Evolutionary conservation across 2,888 invertebrate genomes (phyloP).

Genomic region (Athrips mouffetella): DNA sequence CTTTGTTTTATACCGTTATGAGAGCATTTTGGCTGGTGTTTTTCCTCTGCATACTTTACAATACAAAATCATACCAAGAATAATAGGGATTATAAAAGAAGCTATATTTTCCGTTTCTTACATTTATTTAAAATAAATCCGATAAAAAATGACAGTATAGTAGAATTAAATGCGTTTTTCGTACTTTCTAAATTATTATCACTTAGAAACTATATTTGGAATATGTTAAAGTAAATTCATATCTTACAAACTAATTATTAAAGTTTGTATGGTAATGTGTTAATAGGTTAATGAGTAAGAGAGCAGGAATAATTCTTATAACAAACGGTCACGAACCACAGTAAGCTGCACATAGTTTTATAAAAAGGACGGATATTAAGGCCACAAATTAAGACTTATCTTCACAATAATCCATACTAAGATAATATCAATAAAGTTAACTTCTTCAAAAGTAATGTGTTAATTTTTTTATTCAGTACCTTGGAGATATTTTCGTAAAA

Average conservation of each 20-base stretch:
- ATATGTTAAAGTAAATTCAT: constrained; percentile 17
- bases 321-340: constrained; percentile 16
- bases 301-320: constrained; percentile 7
- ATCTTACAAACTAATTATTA: too few relatives aligned
- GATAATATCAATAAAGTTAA: too few relatives aligned
- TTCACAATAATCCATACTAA: too few relatives aligned
- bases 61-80: too few relatives aligned
- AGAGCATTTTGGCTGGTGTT: too few relatives aligned
- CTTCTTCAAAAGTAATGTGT: too few relatives aligned
- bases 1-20: too few relatives aligned
- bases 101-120: background rate
- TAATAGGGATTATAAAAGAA: too few relatives aligned
- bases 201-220: constrained; percentile 24
- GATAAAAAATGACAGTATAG: constrained; percentile 23
- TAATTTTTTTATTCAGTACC: too few relatives aligned
- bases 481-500: too few relatives aligned
- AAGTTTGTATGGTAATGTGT: constrained; percentile 9
- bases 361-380: constrained; percentile 22
- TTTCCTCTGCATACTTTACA: too few relatives aligned
- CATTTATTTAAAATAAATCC: constrained; percentile 13
- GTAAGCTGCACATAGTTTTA: constrained; percentile 14
- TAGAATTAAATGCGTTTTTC: constrained; percentile 26
- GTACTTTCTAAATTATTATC: constrained; percentile 11
- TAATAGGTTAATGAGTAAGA: constrained; percentile 13
- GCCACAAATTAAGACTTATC: constrained; percentile 15